These are phyloP conservation scores for Eupithecia pulchellata DNA, from an alignment of 2,888 invertebrate genomes.

Conservation along the genomic window DNA sequence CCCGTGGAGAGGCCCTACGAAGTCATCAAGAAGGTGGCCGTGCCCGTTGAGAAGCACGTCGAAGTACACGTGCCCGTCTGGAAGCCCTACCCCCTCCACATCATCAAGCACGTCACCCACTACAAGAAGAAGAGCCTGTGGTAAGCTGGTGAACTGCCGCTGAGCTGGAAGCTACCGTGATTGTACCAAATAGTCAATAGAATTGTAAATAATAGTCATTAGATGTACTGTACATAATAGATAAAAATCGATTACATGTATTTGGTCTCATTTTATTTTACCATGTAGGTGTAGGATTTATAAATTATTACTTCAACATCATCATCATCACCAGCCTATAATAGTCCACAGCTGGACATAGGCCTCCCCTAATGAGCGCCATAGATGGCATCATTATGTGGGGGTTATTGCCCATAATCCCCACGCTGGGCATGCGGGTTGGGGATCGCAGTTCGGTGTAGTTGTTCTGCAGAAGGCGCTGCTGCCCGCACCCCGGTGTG, in stretches of 20 bases:
- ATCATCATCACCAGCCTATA: no score
- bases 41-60: slow-evolving; percentile 76
- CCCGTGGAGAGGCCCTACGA: slow-evolving; percentile 78
- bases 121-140: slow-evolving; percentile 81
- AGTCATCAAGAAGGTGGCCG: slow-evolving; percentile 77
- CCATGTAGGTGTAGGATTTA: not conserved
- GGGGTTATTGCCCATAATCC: no score
- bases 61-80: slow-evolving; percentile 77
- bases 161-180: slow-evolving; percentile 58
- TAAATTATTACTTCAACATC: not conserved
- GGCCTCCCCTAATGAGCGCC: no score
- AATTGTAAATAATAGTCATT: slow-evolving; percentile 82
- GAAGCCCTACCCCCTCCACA: slow-evolving; percentile 80
- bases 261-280: slow-evolving; percentile 24
- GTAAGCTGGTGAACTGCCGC: slow-evolving; percentile 39
- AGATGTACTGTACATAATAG: slow-evolving; percentile 65
- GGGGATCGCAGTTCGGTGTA: no score
- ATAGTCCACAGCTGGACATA: no score
- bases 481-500: no score
- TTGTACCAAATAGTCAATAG: slow-evolving; percentile 81
- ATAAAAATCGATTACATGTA: slow-evolving; percentile 35
- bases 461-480: no score
- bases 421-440: no score
- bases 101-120: slow-evolving; percentile 81
- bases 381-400: no score